phyloP scores from a whole-genome alignment of 1,140 invertebrate species.

The Nephotettix cincticeps region DNA sequence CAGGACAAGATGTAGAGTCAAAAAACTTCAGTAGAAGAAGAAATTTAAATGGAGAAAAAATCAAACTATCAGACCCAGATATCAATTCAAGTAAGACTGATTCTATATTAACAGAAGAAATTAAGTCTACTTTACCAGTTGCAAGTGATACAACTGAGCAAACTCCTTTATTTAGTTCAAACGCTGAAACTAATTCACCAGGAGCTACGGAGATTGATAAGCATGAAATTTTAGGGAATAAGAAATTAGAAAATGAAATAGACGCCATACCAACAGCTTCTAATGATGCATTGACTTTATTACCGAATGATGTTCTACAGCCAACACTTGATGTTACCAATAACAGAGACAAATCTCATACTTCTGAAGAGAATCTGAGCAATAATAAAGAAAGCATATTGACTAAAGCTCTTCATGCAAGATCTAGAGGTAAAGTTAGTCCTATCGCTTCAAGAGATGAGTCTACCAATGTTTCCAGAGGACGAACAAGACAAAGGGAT shows the following conservation, averaged over 20 bases:
- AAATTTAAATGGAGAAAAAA: neutral
- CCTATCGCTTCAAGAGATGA: neutral
- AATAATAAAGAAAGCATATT: neutral
- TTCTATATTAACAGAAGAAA: neutral
- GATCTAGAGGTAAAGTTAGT: neutral
- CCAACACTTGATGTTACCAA: no score
- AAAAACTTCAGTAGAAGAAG: constrained; percentile 1
- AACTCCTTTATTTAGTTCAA: neutral
- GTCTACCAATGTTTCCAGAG: neutral
- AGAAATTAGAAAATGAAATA: neutral
- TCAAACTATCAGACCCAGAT: neutral
- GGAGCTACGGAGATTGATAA: no score
- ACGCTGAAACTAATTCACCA: no score
- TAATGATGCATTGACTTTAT: neutral
- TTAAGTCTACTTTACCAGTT: neutral
- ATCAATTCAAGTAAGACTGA: neutral
- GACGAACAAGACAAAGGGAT: neutral
- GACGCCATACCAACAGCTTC: neutral
- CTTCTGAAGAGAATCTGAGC: no score
- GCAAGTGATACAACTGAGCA: neutral
- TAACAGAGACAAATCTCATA: no score
- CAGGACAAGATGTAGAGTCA: constrained; percentile 6
- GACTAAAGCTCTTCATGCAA: neutral
- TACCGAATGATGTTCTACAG: no score
- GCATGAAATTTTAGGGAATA: neutral